These are phyloP conservation scores for Toxotes chatareus DNA, from an alignment of 2,113 vertebrate genomes.

Conservation along the genomic window DNA sequence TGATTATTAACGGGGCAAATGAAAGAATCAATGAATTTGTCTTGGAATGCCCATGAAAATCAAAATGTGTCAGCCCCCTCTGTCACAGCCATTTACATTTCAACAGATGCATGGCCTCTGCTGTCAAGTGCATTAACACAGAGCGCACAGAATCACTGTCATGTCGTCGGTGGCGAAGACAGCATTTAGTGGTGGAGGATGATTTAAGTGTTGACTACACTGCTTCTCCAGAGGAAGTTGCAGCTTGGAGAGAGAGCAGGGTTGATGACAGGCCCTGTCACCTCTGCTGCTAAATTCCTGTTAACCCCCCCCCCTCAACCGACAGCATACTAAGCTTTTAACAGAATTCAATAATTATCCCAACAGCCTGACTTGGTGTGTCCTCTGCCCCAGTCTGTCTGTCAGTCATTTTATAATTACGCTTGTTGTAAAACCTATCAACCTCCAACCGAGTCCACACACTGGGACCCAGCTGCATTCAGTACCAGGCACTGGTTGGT, in stretches of 20 bases:
- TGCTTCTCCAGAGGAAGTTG: constrained; percentile 11
- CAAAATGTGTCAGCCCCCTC: not conserved
- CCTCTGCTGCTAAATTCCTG: constrained; percentile 43
- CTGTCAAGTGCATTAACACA: constrained; percentile 20
- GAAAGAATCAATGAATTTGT: constrained; percentile 4
- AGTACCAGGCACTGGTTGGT: not conserved
- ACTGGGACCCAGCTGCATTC: constrained; percentile 25
- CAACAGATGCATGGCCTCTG: not conserved
- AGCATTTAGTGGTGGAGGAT: not conserved
- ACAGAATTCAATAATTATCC: constrained; percentile 68
- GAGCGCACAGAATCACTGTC: not conserved
- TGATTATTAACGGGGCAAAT: constrained; percentile 28
- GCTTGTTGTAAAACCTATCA: constrained; percentile 64
- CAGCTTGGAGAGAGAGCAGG: not conserved
- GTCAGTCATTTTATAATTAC: constrained; percentile 73
- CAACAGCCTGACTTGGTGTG: constrained; percentile 26
- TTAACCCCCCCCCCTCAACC: constrained; percentile 26
- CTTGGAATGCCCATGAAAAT: not conserved
- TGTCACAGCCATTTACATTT: constrained; percentile 31
- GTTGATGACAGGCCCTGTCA: constrained; percentile 4
- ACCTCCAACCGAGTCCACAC: constrained; percentile 32
- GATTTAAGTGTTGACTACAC: not conserved
- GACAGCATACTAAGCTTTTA: constrained; percentile 47
- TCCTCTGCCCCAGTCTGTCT: constrained; percentile 42
- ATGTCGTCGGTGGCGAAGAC: not conserved